Evolutionary conservation across 2,797 vertebrate genomes (phyloP), one percentile per base, ranked within the genome.

Genomic region (Cirrhinus molitorella): DNA sequence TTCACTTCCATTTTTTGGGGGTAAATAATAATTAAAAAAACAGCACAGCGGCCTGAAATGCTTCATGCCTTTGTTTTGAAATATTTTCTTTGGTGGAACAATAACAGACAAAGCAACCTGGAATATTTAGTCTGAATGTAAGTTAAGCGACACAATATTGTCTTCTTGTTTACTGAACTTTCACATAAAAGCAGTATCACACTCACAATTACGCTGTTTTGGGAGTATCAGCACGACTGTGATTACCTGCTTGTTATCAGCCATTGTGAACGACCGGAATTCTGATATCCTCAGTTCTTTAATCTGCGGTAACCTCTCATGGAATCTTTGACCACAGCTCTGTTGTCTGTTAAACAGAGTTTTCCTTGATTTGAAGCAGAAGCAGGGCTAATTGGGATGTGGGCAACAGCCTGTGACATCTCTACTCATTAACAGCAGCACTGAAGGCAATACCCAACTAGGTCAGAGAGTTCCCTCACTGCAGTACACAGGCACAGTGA

Each of bases 381-480:
- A 66, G 79, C 47, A 11, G 25, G 25, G 78, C 49, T 81, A 88
- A 85, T 89, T 90, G 87, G 83, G 80, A 88, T 88, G 71, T 61
- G 82, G 84, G 86, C 82, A 80, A 55, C 79, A 51, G 81, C 67
- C 47, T 85, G 61, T 83, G 83, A 86, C 79, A 82, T 87, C 49
- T 85, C 77, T 80, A 67, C 88, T 91, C 87, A 88, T 91, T 91
- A 90, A 82, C 31, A 70, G 12, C 70, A 87, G 82, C 79, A 84
- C 86, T 88, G 73, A 89, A 85, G 87, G 89, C 85, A 71, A 83
- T 83, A 79, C 79, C 59, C 84, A 89, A 80, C 74, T 85, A 87
- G 85, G 83, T 84, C 85, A 85, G 81, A 51, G 19, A 49, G n/a
- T 83, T 85, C 81, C 75, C 72, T 85, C 47, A 67, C 59, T 81